Percentiles rank a stretch among this genome's conserved stretches.
These are phyloP conservation scores for Limnothrissa miodon DNA, from an alignment of 2,113 vertebrate species.

Conservation along the genomic window DNA sequence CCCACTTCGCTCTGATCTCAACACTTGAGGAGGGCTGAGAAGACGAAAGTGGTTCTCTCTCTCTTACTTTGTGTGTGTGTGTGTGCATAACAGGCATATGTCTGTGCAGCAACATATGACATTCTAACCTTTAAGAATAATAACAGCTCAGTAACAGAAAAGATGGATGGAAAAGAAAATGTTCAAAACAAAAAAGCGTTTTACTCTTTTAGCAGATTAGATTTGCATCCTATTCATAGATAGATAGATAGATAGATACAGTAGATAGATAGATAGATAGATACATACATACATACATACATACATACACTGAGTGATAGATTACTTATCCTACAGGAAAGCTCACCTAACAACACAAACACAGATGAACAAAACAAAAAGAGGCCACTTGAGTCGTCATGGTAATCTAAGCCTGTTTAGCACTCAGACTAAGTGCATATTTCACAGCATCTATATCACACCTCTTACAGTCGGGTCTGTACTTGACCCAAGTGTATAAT, in stretches of 20 bases:
- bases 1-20: constrained; percentile 18
- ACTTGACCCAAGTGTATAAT: constrained; percentile 12
- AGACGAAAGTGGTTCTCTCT: not conserved
- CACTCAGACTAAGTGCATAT: not conserved
- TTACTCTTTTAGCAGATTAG: not conserved
- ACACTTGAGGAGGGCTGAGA: constrained; percentile 12
- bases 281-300: too few relatives aligned
- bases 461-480: not conserved
- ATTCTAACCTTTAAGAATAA: not conserved
- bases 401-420: not conserved
- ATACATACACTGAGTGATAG: too few relatives aligned
- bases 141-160: not conserved
- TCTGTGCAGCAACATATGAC: not conserved
- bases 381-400: too few relatives aligned
- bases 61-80: not conserved
- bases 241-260: too few relatives aligned
- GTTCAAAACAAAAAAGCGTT: not conserved
- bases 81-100: not conserved
- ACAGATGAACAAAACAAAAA: too few relatives aligned
- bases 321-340: too few relatives aligned
- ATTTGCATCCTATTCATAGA: not conserved
- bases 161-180: not conserved
- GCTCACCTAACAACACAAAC: too few relatives aligned
- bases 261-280: too few relatives aligned
- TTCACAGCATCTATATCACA: not conserved